Evolutionary conservation across 2,113 vertebrate species (phyloP).

Genomic region (Platichthys flesus): DNA sequence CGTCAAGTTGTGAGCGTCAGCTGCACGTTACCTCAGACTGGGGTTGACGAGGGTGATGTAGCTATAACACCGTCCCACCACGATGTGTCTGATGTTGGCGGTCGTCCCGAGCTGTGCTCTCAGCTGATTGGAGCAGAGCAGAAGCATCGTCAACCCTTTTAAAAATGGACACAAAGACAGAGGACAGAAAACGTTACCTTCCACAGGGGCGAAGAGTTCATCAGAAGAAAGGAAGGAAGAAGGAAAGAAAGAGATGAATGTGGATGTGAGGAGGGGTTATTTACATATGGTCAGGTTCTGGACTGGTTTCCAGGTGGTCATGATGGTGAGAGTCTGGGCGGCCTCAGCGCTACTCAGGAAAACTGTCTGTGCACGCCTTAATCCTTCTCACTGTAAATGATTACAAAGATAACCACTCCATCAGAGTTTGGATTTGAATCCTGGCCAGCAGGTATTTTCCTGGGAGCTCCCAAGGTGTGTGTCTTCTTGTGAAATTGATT

Average conservation of each 20-base stretch:
- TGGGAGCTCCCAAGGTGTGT: neutral
- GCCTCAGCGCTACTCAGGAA: neutral
- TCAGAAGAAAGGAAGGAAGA: neutral
- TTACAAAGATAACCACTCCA: neutral
- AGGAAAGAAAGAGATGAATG: neutral
- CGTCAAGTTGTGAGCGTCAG: too few species aligned
- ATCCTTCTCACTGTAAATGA: neutral
- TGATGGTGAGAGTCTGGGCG: neutral
- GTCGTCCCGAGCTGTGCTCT: conserved; percentile 75
- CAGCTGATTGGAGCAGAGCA: conserved; percentile 38
- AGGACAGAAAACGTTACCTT: neutral
- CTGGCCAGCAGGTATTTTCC: neutral
- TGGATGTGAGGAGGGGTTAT: conserved; percentile 5
- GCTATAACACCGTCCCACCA: conserved; percentile 78
- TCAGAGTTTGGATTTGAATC: neutral
- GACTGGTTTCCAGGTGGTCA: conserved; percentile 2
- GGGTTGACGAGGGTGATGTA: conserved; percentile 76
- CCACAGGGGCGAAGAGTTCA: neutral
- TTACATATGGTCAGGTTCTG: conserved; percentile 38
- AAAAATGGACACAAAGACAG: conserved; percentile 43
- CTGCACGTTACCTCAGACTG: conserved; percentile 63
- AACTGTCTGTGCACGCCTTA: conserved; percentile 19
- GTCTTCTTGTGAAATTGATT: neutral
- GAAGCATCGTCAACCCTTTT: conserved; percentile 57
- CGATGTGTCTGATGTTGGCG: conserved; percentile 80